Evolutionary conservation across 92 coral and sea anemone species (phyloP), one percentile per base, ranked within the genome.

Genomic region (Actinostola sp.): DNA sequence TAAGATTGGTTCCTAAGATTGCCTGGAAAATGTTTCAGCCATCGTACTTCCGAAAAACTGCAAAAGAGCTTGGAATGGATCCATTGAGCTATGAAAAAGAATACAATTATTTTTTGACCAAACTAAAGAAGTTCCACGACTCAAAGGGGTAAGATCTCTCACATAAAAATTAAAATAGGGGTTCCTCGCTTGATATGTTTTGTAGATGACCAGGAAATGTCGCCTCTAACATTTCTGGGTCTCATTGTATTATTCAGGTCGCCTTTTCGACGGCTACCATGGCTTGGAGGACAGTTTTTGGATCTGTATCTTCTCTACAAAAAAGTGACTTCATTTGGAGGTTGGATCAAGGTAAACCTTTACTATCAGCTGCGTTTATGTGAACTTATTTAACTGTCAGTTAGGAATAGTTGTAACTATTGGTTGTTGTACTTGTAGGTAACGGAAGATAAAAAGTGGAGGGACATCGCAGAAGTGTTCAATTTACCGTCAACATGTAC

Each of bases 401-500:
- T 53, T 1, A 2, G 20, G 9, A 53, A 4, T 20, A 31, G 29
- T 52, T 43, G 20, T 43, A 16, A 56, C 52, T 39, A 39, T 21
- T 72, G 36, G 26, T 33, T 32, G 23, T 29, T 77, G 76, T 29
- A 26, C 34, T 61, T 71, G 36, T 70, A 94, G 98, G 91, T 94
- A 55, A 94, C 98, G 2, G 98, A 94, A 66, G 98, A 92, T 26
- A 91, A 86, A 43, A 83, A 78, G 53, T 94, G 98, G 98, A 83
- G 92, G 72, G 98, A 94, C 36, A 93, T 94, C 16, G 97, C 97
- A 23, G 93, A 94, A 58, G 84, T 82, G 62, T 94, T 94, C 33
- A 94, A 94, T 65, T 73, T 94, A 19, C 98, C 98, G 63, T 80
- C 97, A 39, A 94, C 95, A 25, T 94, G 98, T 72, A 92, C 97